phyloP scores from a whole-genome alignment of 1,140 invertebrate genomes.

The Tetragonula clypearis region DNA sequence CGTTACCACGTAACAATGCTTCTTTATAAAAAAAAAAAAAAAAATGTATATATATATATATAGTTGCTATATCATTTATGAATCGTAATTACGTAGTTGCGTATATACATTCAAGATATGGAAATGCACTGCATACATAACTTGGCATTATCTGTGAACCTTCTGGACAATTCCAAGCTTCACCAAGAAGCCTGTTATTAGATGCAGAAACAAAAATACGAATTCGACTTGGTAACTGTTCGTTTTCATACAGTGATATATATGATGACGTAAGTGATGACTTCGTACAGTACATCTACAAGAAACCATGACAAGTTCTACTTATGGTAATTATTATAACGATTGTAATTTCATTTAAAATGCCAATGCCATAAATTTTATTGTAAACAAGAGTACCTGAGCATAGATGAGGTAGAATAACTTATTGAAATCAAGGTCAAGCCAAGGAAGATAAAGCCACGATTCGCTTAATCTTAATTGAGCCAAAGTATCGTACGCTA shows the following conservation, averaged over 20 bases:
- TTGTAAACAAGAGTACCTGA: constrained; percentile 69
- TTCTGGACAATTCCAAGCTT: constrained; percentile 64
- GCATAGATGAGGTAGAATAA: constrained; percentile 71
- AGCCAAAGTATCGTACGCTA: constrained; percentile 71
- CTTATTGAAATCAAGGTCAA: constrained; percentile 59
- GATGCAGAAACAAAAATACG: constrained; percentile 61
- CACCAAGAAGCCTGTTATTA: constrained; percentile 54
- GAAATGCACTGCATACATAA: constrained; percentile 59
- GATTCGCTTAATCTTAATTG: constrained; percentile 43
- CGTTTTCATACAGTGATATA: constrained; percentile 63
- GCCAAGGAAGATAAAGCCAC: constrained; percentile 61
- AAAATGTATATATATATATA: no score
- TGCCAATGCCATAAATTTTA: constrained; percentile 52
- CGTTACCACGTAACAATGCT: constrained; percentile 47
- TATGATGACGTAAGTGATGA: constrained; percentile 63
- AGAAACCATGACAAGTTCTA: constrained; percentile 15
- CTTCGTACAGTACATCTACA: constrained; percentile 72
- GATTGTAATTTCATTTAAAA: constrained; percentile 29
- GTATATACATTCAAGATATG: constrained; percentile 49
- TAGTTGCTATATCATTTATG: background rate
- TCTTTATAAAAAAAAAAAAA: constrained; percentile 5
- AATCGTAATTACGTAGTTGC: background rate
- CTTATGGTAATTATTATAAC: background rate
- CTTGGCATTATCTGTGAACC: constrained; percentile 62
- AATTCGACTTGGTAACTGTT: constrained; percentile 63